A percentile compares a stretch with the other conserved stretches of the same genome.
Evolutionary conservation across 2,888 invertebrate genomes (phyloP).

Genomic region (Hymenopus coronatus): DNA sequence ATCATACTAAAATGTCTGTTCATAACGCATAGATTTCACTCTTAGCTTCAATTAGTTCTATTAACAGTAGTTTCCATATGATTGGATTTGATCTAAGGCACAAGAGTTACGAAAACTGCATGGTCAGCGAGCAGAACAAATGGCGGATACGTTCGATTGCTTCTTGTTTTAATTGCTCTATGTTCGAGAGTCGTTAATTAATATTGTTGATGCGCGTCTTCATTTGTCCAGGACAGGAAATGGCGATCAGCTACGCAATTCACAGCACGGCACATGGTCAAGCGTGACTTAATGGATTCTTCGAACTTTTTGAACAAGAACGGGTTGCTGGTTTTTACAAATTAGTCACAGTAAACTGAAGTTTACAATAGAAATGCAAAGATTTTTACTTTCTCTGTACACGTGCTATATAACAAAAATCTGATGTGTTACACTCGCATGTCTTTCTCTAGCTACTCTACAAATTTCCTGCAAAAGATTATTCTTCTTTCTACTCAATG

Average conservation of each 20-base stretch:
- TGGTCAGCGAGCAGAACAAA: neutral
- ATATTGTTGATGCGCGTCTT: neutral
- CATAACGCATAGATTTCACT: neutral
- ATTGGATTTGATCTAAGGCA: neutral
- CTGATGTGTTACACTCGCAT: no score
- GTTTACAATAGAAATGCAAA: no score
- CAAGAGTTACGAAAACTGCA: neutral
- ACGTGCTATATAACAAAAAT: no score
- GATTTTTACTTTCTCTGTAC: no score
- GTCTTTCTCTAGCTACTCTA: no score
- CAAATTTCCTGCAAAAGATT: no score
- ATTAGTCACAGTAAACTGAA: no score
- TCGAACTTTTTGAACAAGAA: no score
- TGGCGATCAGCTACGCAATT: neutral
- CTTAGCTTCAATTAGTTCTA: neutral
- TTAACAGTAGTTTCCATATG: neutral
- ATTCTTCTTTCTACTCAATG: no score
- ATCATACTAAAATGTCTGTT: no score
- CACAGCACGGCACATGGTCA: neutral
- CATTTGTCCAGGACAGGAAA: neutral
- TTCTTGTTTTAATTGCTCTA: neutral
- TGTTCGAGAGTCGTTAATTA: neutral
- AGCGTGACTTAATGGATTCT: no score
- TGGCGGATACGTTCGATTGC: neutral
- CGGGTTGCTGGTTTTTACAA: no score